Evolutionary conservation across 2,888 invertebrate species (phyloP).

Genomic region (Isoperla grammatica): DNA sequence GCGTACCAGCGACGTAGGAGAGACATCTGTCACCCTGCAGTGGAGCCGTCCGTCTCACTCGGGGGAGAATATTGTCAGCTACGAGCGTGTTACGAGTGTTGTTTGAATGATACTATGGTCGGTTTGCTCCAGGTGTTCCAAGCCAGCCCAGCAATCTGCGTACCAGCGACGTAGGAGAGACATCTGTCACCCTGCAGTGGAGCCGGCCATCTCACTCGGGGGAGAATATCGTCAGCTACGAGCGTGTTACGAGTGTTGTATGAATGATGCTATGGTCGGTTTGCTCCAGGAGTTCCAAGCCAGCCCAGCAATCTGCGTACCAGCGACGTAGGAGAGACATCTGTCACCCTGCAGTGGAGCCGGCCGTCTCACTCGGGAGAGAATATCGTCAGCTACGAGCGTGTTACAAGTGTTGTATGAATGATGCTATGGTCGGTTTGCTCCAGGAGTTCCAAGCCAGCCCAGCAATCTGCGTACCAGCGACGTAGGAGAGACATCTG

Average conservation of each 20-base stretch:
- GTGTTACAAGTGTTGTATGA: too few relatives aligned
- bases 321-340: constrained; percentile 81
- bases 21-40: constrained; percentile 83
- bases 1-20: constrained; percentile 78
- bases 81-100: too few relatives aligned
- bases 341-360: constrained; percentile 88
- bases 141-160: constrained; percentile 90
- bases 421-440: too few relatives aligned
- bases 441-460: constrained; percentile 87
- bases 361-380: constrained; percentile 88
- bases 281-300: constrained; percentile 83
- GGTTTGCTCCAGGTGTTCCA: too few relatives aligned
- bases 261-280: too few relatives aligned
- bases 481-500: constrained; percentile 83
- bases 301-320: constrained; percentile 89
- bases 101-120: too few relatives aligned
- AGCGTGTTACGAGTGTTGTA: too few relatives aligned
- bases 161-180: constrained; percentile 82
- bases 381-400: constrained; percentile 90
- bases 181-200: constrained; percentile 88
- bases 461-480: constrained; percentile 84
- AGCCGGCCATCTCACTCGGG: constrained; percentile 85
- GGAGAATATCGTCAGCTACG: constrained; percentile 91
- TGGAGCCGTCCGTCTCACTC: constrained; percentile 92
- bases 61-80: constrained; percentile 88